phyloP scores from a whole-genome alignment of 92 coral and sea anemone species.

The Epizoanthus illoricatus region DNA sequence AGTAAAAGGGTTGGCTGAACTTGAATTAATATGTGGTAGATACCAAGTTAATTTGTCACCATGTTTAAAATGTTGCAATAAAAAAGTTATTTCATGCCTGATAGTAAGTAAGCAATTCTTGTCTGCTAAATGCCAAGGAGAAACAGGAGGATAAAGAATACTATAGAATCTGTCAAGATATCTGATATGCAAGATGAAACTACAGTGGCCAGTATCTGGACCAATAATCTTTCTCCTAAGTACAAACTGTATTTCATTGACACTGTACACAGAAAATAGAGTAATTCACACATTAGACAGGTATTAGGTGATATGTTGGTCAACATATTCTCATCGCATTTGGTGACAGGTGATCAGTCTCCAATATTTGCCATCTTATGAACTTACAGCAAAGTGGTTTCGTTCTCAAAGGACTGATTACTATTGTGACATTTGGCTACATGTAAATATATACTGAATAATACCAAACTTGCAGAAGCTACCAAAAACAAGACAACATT shows the following conservation, averaged over 20 bases:
- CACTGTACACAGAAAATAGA: neutral
- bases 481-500: neutral
- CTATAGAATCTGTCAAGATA: slow-evolving; percentile 1
- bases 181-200: slow-evolving; percentile 17
- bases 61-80: no score
- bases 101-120: no score
- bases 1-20: no score
- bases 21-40: no score
- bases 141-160: neutral
- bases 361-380: neutral
- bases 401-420: neutral
- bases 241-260: neutral
- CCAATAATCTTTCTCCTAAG: slow-evolving; percentile 8
- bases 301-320: neutral
- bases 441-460: neutral
- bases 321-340: neutral
- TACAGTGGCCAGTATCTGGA: neutral
- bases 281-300: neutral
- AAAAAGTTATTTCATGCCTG: no score
- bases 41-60: no score
- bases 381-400: neutral
- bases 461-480: neutral
- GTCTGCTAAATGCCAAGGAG: no score
- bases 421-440: neutral
- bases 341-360: neutral